Conservation (phyloP, 2,113 vertebrate species). For the Lota lota region DNA sequence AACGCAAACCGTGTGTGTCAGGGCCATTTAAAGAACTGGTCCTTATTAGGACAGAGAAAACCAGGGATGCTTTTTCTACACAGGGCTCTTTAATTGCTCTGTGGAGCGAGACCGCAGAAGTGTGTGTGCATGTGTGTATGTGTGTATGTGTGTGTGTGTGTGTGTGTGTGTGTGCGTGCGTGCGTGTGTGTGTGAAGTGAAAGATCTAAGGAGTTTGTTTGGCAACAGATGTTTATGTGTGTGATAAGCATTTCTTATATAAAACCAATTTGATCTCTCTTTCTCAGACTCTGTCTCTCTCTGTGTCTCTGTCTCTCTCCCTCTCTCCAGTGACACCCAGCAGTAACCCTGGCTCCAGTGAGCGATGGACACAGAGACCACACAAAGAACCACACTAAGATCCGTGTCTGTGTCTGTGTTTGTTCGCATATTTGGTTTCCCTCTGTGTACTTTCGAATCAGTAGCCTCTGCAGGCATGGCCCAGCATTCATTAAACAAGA, state of each 20-base stretch:
- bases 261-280: not conserved
- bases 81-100: conserved; percentile 37
- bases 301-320: not conserved
- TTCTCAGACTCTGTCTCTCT: not conserved
- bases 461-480: conserved; percentile 4
- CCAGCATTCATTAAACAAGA: conserved; percentile 25
- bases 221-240: no score
- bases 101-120: conserved; percentile 20
- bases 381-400: no score
- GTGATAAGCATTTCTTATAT: no score
- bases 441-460: conserved; percentile 43
- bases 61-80: conserved; percentile 50
- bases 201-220: no score
- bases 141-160: no score
- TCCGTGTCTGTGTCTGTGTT: not conserved
- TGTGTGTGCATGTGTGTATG: no score
- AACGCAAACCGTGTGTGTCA: conserved; percentile 63
- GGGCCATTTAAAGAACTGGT: conserved; percentile 59
- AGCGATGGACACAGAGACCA: no score
- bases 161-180: no score
- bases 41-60: conserved; percentile 54
- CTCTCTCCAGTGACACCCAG: no score
- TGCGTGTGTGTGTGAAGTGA: not conserved
- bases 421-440: conserved; percentile 35
- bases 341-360: no score